Percentiles rank a stretch among this genome's conserved stretches.
Evolutionary conservation across 1,140 invertebrate genomes (phyloP).

Genomic region (Gryon sp.): DNA sequence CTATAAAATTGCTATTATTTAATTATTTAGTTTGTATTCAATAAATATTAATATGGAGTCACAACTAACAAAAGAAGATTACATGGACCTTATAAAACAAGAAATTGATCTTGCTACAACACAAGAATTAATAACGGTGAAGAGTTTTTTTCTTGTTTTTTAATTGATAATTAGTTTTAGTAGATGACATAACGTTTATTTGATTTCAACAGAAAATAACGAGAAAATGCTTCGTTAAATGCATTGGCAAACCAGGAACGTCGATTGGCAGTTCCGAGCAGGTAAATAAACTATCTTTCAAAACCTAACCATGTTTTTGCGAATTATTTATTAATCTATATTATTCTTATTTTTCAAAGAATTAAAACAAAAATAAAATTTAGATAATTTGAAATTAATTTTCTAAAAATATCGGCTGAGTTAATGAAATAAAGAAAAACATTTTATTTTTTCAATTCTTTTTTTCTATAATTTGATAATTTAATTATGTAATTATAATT

Average conservation of each 20-base stretch:
- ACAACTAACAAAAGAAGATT: slow-evolving; percentile 84
- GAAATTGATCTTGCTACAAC: slow-evolving; percentile 97
- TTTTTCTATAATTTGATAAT: no score
- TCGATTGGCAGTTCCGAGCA: slow-evolving; percentile 95
- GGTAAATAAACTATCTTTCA: slow-evolving; percentile 77
- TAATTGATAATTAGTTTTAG: background rate
- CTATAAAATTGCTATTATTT: no score
- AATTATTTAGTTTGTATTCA: no score
- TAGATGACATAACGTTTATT: slow-evolving; percentile 46
- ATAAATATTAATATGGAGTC: background rate
- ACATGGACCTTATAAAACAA: slow-evolving; percentile 97
- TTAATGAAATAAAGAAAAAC: no score
- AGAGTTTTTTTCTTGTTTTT: slow-evolving; percentile 38
- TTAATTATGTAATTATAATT: no score
- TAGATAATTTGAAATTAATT: no score
- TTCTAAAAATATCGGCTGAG: no score
- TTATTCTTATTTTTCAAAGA: slow-evolving; percentile 1
- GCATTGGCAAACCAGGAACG: slow-evolving; percentile 93
- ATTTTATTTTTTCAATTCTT: slow-evolving; percentile 1
- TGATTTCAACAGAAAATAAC: slow-evolving; percentile 92
- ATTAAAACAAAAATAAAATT: background rate
- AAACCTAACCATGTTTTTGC: slow-evolving; percentile 11
- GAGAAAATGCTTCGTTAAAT: slow-evolving; percentile 98
- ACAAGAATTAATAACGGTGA: slow-evolving; percentile 93
- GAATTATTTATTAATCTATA: no score